phyloP scores from a whole-genome alignment of 2,888 invertebrate genomes.

The Apamea anceps region DNA sequence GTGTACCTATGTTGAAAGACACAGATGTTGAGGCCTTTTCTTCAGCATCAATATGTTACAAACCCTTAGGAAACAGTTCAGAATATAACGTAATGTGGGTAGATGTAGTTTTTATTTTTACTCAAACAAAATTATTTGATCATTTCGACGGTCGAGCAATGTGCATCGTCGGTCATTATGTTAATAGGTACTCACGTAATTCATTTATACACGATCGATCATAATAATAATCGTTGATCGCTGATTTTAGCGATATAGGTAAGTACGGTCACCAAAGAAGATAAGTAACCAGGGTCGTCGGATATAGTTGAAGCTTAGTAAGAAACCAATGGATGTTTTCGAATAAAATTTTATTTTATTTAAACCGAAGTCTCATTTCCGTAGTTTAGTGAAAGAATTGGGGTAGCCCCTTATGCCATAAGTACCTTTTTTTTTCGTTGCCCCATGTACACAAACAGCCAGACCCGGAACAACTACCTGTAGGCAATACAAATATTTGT shows the following conservation, averaged over 20 bases:
- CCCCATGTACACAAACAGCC: too few relatives aligned
- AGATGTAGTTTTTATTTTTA: background rate
- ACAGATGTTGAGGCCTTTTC: background rate
- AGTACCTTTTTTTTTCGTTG: too few relatives aligned
- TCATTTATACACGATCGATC: background rate
- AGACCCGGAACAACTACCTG: too few relatives aligned
- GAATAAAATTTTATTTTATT: too few relatives aligned
- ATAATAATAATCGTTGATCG: background rate
- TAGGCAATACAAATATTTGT: too few relatives aligned
- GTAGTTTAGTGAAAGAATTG: background rate
- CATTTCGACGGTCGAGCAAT: background rate
- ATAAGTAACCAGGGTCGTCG: too few relatives aligned
- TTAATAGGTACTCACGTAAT: background rate
- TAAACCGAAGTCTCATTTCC: background rate
- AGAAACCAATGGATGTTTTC: too few relatives aligned
- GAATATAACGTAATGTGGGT: background rate
- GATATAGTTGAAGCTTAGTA: too few relatives aligned
- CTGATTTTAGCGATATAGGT: background rate
- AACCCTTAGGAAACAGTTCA: too few relatives aligned
- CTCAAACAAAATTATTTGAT: background rate
- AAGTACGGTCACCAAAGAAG: background rate
- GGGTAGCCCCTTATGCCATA: too few relatives aligned
- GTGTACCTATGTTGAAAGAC: background rate
- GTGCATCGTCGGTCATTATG: background rate
- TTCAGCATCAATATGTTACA: background rate